These are phyloP conservation scores for Dysdera silvatica DNA, from an alignment of 1,140 invertebrate species.

Conservation along the genomic window DNA sequence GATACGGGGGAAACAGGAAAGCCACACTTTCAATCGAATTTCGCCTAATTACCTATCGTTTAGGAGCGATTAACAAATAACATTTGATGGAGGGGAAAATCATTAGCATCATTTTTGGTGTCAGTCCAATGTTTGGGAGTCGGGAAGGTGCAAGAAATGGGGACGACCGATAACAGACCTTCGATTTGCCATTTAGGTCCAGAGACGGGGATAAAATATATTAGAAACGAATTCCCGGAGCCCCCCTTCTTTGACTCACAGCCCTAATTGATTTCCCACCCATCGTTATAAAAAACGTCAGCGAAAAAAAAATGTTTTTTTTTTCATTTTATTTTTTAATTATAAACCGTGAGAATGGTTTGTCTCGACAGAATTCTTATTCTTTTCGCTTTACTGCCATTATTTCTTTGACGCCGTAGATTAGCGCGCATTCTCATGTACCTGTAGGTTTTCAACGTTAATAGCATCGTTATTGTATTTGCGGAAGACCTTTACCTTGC, in stretches of 20 bases:
- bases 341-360: too few relatives aligned
- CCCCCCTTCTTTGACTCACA: constrained; percentile 16
- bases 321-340: too few relatives aligned
- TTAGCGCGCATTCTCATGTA: too few relatives aligned
- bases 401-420: too few relatives aligned
- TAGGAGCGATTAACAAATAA: constrained; percentile 29
- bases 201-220: constrained; percentile 21
- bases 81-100: constrained; percentile 29
- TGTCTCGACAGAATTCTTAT: too few relatives aligned
- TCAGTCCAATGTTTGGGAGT: constrained; percentile 27
- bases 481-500: too few relatives aligned
- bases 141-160: constrained; percentile 18
- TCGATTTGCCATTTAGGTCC: constrained; percentile 29
- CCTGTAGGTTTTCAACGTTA: too few relatives aligned
- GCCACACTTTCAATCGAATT: too few relatives aligned
- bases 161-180: constrained; percentile 16
- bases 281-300: constrained; percentile 19
- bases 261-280: constrained; percentile 23
- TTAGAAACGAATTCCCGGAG: constrained; percentile 29
- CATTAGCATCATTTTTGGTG: constrained; percentile 23
- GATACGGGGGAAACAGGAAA: too few relatives aligned
- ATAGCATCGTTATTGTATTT: too few relatives aligned
- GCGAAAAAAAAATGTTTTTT: constrained; percentile 23
- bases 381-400: too few relatives aligned
- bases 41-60: constrained; percentile 30